Evolutionary conservation across 2,888 invertebrate genomes (phyloP).

Genomic region (Synanthedon tipuliformis): DNA sequence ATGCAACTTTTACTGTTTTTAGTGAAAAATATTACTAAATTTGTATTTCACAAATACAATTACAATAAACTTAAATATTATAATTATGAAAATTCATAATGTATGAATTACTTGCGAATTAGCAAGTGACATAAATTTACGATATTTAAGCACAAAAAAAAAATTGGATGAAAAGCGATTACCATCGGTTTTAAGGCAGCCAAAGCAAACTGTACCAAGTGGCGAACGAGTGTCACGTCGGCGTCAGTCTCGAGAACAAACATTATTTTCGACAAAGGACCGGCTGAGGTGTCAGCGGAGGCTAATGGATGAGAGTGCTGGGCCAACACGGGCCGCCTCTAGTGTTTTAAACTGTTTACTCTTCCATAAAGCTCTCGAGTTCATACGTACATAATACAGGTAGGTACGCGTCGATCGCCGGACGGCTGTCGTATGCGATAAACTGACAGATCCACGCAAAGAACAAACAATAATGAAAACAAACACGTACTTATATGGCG

Average conservation of each 20-base stretch:
- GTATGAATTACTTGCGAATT: too few relatives aligned
- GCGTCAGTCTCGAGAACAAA: slow-evolving; percentile 41
- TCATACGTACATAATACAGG: slow-evolving; percentile 27
- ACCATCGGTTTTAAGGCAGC: slow-evolving; percentile 3
- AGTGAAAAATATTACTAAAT: too few relatives aligned
- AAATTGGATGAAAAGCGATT: slow-evolving; percentile 5
- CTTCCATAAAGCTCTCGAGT: slow-evolving; percentile 65
- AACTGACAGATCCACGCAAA: neutral
- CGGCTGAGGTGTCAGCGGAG: slow-evolving; percentile 55
- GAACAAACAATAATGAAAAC: slow-evolving; percentile 18
- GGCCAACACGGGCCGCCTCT: slow-evolving; percentile 54
- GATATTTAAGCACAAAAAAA: neutral
- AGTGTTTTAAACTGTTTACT: slow-evolving; percentile 71
- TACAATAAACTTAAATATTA: too few relatives aligned
- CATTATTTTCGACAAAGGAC: slow-evolving; percentile 58
- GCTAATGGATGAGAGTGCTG: slow-evolving; percentile 68
- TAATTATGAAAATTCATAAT: too few relatives aligned
- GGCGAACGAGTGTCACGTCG: slow-evolving; percentile 43
- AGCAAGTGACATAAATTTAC: too few relatives aligned
- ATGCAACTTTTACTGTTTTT: too few relatives aligned
- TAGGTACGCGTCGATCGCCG: slow-evolving; percentile 13
- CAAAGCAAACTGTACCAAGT: slow-evolving; percentile 22
- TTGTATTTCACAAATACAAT: too few relatives aligned
- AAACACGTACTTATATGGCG: neutral
- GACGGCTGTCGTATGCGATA: slow-evolving; percentile 4